Base-by-base conservation (phyloP, 2,797 vertebrate species). In the Gorsachius magnificus region DNA sequence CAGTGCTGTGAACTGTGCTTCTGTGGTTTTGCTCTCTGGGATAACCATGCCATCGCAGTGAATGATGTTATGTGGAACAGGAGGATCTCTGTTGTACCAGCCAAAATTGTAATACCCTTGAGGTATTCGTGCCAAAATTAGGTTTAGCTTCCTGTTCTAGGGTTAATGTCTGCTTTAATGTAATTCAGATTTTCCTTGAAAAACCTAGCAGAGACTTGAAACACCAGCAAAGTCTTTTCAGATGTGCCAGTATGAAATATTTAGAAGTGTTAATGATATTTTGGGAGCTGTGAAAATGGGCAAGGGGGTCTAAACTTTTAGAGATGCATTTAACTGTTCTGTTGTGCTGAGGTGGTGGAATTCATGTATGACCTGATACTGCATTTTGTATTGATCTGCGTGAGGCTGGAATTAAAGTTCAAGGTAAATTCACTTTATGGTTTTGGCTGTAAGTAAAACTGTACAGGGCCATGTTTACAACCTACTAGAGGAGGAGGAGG, bases 141-240 rank as follows among this genome's bases (percentile, higher is more conserved):
- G 41, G 41, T 84, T 95, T 94, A 69, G 58, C 53, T 91, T 94
- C 86, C 80, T 54, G 20, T 50, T 66, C 65, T 13, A 81, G 65
- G 48, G 56, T 75, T 90, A 94, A 83, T 22, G 5, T 56, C 72
- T 96, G 50, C 86, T 96, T 97, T 96, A 94, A 88, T 92, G 63
- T 92, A 82, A 91, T 90, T 90, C 45, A 90, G 61, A 56, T 97
- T 96, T 93, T 95, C 85, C 86, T 90, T 78, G 65, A 71, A 95
- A 95, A 95, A 76, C 64, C 60, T 71, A 63, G 15, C 20, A 94
- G 36, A 74, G 16, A 65, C 65, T 84, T 87, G 46, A 88, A 89
- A 50, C 16, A 18, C 28, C n/a, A 70, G 36, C 29, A 75, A 89
- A 87, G 70, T 83, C 54, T 86, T 60, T 80, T 93, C 63, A 89